phyloP scores from a whole-genome alignment of 2,797 vertebrate genomes.

The Vespertilio murinus region DNA sequence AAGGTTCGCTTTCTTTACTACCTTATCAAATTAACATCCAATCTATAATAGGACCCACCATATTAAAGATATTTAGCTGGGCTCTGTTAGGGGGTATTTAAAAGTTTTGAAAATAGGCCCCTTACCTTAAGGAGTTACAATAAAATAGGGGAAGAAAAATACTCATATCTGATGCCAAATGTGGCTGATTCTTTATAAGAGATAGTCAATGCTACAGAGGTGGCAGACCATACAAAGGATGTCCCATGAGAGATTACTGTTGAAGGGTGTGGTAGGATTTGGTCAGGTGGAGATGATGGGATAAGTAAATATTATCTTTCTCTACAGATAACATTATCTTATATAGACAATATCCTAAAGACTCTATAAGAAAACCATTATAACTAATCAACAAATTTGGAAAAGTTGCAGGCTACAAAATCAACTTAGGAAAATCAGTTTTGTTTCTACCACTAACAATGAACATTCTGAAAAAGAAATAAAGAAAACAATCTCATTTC shows the following conservation, averaged over 20 bases:
- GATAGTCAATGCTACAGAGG: neutral
- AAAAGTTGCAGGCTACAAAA: neutral
- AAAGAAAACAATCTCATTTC: neutral
- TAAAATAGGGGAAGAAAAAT: neutral
- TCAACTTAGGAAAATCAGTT: neutral
- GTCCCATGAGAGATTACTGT: neutral
- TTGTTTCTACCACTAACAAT: neutral
- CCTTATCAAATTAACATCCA: neutral
- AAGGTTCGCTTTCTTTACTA: neutral
- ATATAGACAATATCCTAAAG: neutral
- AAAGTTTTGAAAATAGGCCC: neutral
- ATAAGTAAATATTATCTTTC: neutral
- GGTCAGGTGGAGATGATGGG: neutral
- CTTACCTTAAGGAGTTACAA: neutral
- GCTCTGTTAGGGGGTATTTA: neutral
- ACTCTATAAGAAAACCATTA: neutral
- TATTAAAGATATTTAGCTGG: neutral
- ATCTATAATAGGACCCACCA: neutral
- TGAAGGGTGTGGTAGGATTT: neutral
- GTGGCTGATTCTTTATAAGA: neutral
- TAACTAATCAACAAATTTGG: neutral
- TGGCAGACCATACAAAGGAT: neutral
- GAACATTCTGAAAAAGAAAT: neutral
- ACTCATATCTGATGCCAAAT: neutral
- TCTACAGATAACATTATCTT: neutral